Evolutionary conservation across 2,888 invertebrate genomes (phyloP).

Genomic region (Mythimna ferrago): DNA sequence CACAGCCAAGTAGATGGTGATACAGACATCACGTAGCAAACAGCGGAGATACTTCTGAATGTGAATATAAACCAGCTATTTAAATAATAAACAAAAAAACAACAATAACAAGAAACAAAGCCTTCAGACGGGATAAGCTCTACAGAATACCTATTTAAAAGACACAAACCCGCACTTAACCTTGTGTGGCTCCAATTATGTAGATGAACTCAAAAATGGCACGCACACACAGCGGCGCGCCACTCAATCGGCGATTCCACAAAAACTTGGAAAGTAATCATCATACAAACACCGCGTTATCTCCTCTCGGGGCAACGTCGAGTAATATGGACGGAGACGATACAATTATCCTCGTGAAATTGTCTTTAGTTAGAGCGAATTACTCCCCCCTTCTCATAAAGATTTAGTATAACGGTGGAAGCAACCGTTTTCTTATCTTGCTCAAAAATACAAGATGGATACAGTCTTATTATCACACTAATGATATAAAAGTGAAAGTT

Average conservation of each 20-base stretch:
- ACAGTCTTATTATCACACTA: neutral
- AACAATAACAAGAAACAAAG: constrained; percentile 43
- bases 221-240: constrained; percentile 30
- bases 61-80: constrained; percentile 18
- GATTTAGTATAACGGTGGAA: constrained; percentile 65
- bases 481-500: too few relatives aligned
- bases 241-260: constrained; percentile 55
- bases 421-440: constrained; percentile 55
- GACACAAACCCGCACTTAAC: constrained; percentile 35
- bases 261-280: constrained; percentile 69
- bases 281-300: constrained; percentile 64
- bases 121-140: constrained; percentile 43
- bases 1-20: constrained; percentile 1
- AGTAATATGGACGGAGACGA: constrained; percentile 66
- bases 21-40: constrained; percentile 7
- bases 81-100: constrained; percentile 33
- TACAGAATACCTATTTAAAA: constrained; percentile 40
- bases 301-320: constrained; percentile 63
- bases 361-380: constrained; percentile 70
- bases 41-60: constrained; percentile 1
- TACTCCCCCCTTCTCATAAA: constrained; percentile 64
- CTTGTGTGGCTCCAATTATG: constrained; percentile 56
- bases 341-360: constrained; percentile 72
- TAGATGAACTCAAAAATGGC: constrained; percentile 54
- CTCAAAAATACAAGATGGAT: constrained; percentile 45